A percentile compares a stretch with the other conserved stretches of the same genome.
phyloP scores from a whole-genome alignment of 2,113 vertebrate species.

The Stegastes partitus region DNA sequence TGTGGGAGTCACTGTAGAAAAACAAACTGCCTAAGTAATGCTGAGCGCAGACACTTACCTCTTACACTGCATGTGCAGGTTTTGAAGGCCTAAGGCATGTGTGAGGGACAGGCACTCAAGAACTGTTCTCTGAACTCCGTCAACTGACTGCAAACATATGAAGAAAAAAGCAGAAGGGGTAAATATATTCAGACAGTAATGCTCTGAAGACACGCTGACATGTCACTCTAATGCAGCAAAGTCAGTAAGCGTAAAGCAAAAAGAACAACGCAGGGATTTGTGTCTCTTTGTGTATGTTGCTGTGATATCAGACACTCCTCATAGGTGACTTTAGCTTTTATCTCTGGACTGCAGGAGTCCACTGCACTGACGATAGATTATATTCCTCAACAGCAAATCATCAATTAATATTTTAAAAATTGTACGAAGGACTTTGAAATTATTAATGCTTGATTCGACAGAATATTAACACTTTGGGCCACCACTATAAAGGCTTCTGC shows the following conservation, averaged over 20 bases:
- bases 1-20: not conserved
- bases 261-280: not conserved
- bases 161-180: not conserved
- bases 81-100: conserved; percentile 88
- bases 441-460: too few species aligned
- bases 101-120: conserved; percentile 93
- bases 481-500: too few species aligned
- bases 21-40: not conserved
- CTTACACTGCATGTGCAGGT: conserved; percentile 89
- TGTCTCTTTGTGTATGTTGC: conserved; percentile 10
- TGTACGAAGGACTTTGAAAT: too few species aligned
- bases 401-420: too few species aligned
- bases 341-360: too few species aligned
- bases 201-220: not conserved
- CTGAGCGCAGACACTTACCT: conserved; percentile 84
- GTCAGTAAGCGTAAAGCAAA: not conserved
- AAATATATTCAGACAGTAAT: too few species aligned
- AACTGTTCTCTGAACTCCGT: conserved; percentile 88
- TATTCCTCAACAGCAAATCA: too few species aligned
- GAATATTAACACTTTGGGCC: too few species aligned
- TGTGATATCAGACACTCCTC: conserved; percentile 4
- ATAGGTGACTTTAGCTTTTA: too few species aligned
- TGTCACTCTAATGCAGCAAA: not conserved
- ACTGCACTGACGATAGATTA: too few species aligned
- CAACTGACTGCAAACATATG: conserved; percentile 82